phyloP scores from a whole-genome alignment of 2,888 invertebrate species.

The Cheilosia soror region DNA sequence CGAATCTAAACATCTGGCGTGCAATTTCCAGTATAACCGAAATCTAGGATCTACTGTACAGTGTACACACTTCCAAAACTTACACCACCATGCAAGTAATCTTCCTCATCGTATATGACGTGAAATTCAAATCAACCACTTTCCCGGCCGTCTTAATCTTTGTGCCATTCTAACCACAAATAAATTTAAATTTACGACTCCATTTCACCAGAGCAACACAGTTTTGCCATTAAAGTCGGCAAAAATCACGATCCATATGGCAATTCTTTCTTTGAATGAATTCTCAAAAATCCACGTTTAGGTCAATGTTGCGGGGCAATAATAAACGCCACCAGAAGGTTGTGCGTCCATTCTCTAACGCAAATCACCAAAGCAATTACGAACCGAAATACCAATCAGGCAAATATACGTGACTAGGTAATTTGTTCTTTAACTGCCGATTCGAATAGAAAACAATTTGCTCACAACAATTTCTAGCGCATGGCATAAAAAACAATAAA shows the following conservation, averaged over 20 bases:
- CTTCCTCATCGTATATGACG: too few species aligned
- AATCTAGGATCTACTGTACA: too few species aligned
- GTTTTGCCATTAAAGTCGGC: not conserved
- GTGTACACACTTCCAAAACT: too few species aligned
- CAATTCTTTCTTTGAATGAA: not conserved
- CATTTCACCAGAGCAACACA: not conserved
- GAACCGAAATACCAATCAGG: constrained; percentile 4
- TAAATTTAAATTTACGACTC: not conserved
- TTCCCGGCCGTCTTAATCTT: too few species aligned
- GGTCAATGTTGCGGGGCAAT: constrained; percentile 9
- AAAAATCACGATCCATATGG: not conserved
- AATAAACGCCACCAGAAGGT: not conserved
- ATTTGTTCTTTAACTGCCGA: constrained; percentile 35
- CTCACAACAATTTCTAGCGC: constrained; percentile 4
- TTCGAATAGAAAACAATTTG: constrained; percentile 49
- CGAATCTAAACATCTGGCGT: too few species aligned
- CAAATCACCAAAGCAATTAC: constrained; percentile 39
- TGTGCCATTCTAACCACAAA: too few species aligned
- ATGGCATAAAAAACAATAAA: not conserved
- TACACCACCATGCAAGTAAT: too few species aligned
- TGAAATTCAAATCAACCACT: too few species aligned
- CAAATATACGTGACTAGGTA: constrained; percentile 36
- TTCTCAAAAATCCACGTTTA: not conserved
- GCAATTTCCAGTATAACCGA: too few species aligned
- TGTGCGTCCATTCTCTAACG: not conserved